A percentile compares a stretch with the other conserved stretches of the same genome.
phyloP scores from a whole-genome alignment of 2,797 vertebrate genomes.

The Helarctos malayanus region DNA sequence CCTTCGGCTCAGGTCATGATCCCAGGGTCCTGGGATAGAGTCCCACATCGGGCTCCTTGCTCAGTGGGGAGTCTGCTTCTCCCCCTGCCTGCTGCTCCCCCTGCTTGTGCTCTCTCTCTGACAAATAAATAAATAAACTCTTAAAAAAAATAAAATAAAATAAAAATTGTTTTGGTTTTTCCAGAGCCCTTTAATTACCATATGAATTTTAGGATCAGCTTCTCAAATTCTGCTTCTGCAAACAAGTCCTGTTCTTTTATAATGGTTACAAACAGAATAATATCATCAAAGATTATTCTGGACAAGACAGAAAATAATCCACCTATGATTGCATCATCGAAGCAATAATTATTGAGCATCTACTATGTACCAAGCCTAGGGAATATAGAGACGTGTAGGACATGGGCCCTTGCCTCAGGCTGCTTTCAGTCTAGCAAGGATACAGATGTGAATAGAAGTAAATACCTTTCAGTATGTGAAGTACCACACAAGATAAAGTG shows the following conservation, averaged over 20 bases:
- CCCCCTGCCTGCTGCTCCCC: no score
- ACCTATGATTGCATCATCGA: not conserved
- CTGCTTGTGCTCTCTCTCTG: no score
- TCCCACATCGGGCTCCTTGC: no score
- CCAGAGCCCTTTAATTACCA: constrained; percentile 15
- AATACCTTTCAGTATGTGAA: not conserved
- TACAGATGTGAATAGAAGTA: constrained; percentile 5
- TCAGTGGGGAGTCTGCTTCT: no score
- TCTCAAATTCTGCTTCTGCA: constrained; percentile 43
- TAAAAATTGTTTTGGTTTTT: constrained; percentile 5
- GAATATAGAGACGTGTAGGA: not conserved
- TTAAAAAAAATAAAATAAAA: no score
- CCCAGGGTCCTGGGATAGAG: no score
- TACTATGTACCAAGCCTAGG: not conserved
- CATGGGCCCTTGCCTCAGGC: not conserved
- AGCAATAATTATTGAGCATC: not conserved
- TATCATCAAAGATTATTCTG: not conserved
- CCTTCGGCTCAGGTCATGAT: no score
- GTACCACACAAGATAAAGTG: not conserved
- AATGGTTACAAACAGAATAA: constrained; percentile 34
- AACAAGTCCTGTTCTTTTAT: not conserved
- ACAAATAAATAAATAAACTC: no score
- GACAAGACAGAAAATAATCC: not conserved
- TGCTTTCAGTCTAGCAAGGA: not conserved
- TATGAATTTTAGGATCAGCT: constrained; percentile 33